Base-by-base conservation (phyloP, 2,113 vertebrate species). In the Macroglossus sobrinus region DNA sequence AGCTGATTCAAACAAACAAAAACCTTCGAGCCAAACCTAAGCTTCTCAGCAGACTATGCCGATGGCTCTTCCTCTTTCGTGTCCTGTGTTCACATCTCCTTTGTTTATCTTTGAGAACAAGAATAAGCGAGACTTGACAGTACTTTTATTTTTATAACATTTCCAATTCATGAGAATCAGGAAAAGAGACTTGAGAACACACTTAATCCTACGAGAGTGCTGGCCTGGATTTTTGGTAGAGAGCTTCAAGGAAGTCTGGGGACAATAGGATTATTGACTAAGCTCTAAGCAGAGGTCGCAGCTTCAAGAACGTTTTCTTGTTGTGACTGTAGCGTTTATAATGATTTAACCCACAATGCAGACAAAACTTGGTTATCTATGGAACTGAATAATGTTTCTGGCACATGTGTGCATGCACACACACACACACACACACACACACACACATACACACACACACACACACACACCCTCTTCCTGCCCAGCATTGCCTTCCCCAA, bases 81-180 rank as follows among this genome's bases (percentile, higher is more conserved):
- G 68, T 50, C 88, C 71, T 21, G 59, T 5, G 61, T 16, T 90
- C 61, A 4, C 6, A 35, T 55, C 38, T 24, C 15, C 16, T 82
- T 63, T 80, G 38, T 69, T 75, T 66, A 50, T 2, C 9, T 66
- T 45, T 64, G 53, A 76, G 28, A 85, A 33, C 22, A 38, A 75
- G 89, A 64, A 63, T 81, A 84, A 40, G 47, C 19, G 24, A 6
- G 24, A 47, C 64, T 16, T 55, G 50, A 72, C 59, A 72, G 53
- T 7, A 64, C 53, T 16, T 18, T 68, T 95, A 63, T 96, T 96
- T 91, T 95, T 3, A 59, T 92, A 93, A 96, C 92, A 96, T 96
- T 93, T 97, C 79, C 59, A 72, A 2, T 53, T 33, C 69, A 47
- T 22, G 30, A 71, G 59, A 89, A 78, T 75, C 95, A 93, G 80